Evolutionary conservation across 2,888 invertebrate genomes (phyloP).

Genomic region (Geotrupes spiniger): DNA sequence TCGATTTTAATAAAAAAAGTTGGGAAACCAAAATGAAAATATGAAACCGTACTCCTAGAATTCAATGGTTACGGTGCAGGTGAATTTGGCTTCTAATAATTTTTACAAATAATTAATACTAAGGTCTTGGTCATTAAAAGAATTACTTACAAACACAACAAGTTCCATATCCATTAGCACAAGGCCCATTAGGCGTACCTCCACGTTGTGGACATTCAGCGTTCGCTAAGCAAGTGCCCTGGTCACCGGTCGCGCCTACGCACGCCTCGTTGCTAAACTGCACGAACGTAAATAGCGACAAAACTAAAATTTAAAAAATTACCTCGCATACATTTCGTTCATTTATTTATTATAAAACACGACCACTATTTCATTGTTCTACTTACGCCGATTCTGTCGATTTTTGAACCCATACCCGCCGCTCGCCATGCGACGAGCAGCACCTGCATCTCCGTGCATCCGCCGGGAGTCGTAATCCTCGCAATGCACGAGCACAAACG

Average conservation of each 20-base stretch:
- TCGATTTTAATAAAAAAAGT: no score
- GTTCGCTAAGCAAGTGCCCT: conserved; percentile 75
- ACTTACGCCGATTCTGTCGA: background rate
- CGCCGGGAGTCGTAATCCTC: no score
- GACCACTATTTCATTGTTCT: no score
- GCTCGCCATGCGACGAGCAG: no score
- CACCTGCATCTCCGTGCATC: no score
- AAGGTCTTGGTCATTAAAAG: no score
- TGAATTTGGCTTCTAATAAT: no score
- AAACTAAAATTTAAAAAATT: conserved; percentile 67
- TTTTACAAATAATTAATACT: no score
- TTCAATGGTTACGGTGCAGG: no score
- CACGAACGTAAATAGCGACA: conserved; percentile 77
- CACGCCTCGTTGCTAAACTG: conserved; percentile 77
- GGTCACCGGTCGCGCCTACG: conserved; percentile 71
- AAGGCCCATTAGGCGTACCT: conserved; percentile 73
- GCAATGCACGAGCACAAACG: no score
- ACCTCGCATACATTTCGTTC: background rate
- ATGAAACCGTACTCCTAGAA: no score
- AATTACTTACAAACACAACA: conserved; percentile 70
- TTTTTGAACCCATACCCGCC: background rate
- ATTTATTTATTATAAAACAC: background rate
- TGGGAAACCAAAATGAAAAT: no score
- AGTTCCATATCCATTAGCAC: conserved; percentile 74
- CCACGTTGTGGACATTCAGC: conserved; percentile 69